A percentile compares a stretch with the other conserved stretches of the same genome.
These are phyloP conservation scores for Alethe castanea DNA, from an alignment of 2,113 vertebrate genomes.

Conservation along the genomic window DNA sequence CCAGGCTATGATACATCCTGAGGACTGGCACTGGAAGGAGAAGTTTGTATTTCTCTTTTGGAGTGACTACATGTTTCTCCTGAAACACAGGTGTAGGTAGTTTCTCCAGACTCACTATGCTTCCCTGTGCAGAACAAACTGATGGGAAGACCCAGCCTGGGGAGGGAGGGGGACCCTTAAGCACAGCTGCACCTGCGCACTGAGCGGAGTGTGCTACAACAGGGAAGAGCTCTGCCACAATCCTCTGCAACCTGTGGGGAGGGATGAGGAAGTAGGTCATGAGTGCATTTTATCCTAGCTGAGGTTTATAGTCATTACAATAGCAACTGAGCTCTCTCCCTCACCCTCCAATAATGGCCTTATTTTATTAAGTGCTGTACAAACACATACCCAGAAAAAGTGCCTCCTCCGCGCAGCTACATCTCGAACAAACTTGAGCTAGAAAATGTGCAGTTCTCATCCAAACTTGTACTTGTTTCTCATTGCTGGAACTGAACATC, in stretches of 20 bases:
- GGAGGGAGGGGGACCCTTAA: not conserved
- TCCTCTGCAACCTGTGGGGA: not conserved
- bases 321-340: not conserved
- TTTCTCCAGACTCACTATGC: not conserved
- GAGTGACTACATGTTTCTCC: not conserved
- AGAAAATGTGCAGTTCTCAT: not conserved
- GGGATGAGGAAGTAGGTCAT: not conserved
- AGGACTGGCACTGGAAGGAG: not conserved
- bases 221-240: not conserved
- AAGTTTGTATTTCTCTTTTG: not conserved
- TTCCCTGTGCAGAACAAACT: not conserved
- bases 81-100: not conserved
- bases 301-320: not conserved
- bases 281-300: not conserved
- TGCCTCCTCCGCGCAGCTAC: not conserved
- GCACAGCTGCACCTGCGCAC: not conserved
- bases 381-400: not conserved
- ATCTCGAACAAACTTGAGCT: not conserved
- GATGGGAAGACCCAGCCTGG: not conserved
- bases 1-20: not conserved
- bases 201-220: accelerated
- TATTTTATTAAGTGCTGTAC: not conserved
- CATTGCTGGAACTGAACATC: slow-evolving; percentile 4
- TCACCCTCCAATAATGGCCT: not conserved
- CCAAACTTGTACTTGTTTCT: not conserved